phyloP scores from a whole-genome alignment of 2,113 vertebrate genomes.

The Suncus etruscus region DNA sequence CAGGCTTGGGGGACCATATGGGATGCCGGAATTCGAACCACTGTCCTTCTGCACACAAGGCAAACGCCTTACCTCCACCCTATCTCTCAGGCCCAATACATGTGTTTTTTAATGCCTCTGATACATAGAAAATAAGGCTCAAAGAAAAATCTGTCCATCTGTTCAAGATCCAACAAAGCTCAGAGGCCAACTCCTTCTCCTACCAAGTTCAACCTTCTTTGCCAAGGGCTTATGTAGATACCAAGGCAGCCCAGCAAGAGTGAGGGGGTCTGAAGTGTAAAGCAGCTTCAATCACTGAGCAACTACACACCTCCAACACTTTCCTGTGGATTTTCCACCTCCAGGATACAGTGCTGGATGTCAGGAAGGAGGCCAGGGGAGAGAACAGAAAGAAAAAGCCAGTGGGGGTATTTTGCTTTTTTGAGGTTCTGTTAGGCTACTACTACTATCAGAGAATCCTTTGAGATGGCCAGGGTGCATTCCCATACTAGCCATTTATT shows the following conservation, averaged over 20 bases:
- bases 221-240: too few species aligned
- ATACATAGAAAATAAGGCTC: slow-evolving; percentile 21
- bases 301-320: neutral
- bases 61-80: too few species aligned
- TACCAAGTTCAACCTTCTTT: neutral
- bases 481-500: too few species aligned
- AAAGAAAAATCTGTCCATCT: neutral
- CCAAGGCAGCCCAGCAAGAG: neutral
- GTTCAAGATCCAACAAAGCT: slow-evolving; percentile 18
- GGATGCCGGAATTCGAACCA: too few species aligned
- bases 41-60: too few species aligned
- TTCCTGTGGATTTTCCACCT: neutral
- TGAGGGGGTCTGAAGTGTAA: neutral
- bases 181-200: neutral
- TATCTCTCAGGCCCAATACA: too few species aligned
- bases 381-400: too few species aligned
- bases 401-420: too few species aligned
- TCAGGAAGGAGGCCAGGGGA: too few species aligned
- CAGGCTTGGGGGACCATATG: too few species aligned
- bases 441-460: too few species aligned
- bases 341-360: neutral
- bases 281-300: neutral
- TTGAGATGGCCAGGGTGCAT: too few species aligned
- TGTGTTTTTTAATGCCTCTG: neutral
- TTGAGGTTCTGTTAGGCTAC: neutral